phyloP scores from a whole-genome alignment of 35 echinoderm and acorn worm genomes.

The Ophiothrix spiculata region DNA sequence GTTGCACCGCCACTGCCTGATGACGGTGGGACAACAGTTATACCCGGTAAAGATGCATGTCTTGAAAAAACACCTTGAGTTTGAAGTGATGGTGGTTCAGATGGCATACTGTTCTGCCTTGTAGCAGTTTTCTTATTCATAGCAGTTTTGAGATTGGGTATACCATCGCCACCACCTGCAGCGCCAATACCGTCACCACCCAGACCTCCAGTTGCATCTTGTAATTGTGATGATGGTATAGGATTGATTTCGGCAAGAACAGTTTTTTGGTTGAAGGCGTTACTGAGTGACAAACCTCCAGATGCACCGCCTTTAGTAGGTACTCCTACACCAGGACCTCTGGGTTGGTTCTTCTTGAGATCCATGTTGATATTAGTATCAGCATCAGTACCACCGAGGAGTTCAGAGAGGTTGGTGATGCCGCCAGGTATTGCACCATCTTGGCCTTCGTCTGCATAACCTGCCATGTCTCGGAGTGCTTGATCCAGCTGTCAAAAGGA shows the following conservation, averaged over 20 bases:
- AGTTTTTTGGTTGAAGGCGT: background rate
- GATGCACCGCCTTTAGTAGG: background rate
- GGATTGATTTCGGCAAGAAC: background rate
- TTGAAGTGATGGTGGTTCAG: background rate
- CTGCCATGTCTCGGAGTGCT: conserved; percentile 49
- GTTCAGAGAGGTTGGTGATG: background rate
- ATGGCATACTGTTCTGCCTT: background rate
- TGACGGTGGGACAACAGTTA: background rate
- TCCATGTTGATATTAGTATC: background rate
- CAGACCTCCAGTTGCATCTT: background rate
- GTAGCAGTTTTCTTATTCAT: background rate
- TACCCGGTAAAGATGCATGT: background rate
- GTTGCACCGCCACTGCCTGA: background rate
- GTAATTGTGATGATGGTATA: no score
- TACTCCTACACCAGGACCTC: background rate
- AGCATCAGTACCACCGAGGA: background rate
- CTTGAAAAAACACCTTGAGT: background rate
- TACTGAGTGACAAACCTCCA: background rate
- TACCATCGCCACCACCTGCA: background rate
- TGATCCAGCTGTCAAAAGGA: conserved; percentile 35
- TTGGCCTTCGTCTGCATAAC: conserved; percentile 16
- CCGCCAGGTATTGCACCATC: background rate
- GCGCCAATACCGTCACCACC: background rate
- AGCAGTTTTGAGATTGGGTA: background rate
- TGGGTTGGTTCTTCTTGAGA: background rate